Base-by-base conservation (phyloP, 2,113 vertebrate genomes). In the Ophiodon elongatus region DNA sequence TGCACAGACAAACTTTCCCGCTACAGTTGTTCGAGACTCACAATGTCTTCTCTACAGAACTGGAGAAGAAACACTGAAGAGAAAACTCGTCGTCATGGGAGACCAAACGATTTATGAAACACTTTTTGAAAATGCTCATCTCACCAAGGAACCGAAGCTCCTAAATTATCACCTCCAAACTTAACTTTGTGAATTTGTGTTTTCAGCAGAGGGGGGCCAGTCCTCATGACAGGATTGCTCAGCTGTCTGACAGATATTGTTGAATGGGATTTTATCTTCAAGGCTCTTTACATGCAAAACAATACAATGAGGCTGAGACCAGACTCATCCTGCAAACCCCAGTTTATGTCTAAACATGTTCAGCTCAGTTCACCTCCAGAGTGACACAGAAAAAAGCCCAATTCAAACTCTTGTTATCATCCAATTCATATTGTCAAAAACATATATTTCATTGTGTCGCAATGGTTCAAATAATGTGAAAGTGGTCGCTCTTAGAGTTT, bases 151-250 rank as follows among this genome's bases (percentile, higher is more conserved):
- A 35, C 9, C 4, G 21, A 70, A 50, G 43, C 27, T 35, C 45
- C 23, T 45, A 64, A 82, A 71, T 64, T 41, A 76, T 63, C 37
- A 56, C 57, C 47, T 27, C 21, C 21, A 7, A 27, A 57, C 45
- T 71, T 76, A 23, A 64, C 56, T 27, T 54, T 8, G 29, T 31
- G 15, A 8, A 19, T 56, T 39, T 47, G 27, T 23, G 37, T 56
- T 70, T 41, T 54, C 15, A 54, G 43, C 19, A 50, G 52, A 43
- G 8, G 25, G 13, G 73, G 50, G 52, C 11, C 8, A 33, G 21
- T 25, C 25, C 43, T 43, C 37, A 45, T 35, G 27, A 47, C 15
- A 25, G 2, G 17, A 29, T 10, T 13, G 5, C n/a, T 59, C 35
- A 21, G 35, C 17, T 60, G 25, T 73, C 52, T 37, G 66, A 15